Evolutionary conservation across 2,113 vertebrate genomes (phyloP).

Genomic region (Mionectes macconnelli): DNA sequence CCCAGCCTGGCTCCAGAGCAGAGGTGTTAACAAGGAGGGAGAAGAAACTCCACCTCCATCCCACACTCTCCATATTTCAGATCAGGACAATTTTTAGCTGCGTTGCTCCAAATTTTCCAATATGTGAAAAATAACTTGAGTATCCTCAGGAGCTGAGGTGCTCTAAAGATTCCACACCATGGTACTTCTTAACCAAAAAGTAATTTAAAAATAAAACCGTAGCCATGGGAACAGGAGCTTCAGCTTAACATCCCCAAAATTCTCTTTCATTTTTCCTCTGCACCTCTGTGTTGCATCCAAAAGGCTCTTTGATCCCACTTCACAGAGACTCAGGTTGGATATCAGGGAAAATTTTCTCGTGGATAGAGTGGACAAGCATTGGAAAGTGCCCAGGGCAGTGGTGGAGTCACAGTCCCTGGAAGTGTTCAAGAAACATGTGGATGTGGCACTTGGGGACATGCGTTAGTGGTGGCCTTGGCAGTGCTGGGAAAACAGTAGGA

Average conservation of each 20-base stretch:
- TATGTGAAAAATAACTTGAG: constrained; percentile 30
- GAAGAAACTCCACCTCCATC: neutral
- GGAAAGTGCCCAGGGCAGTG: neutral
- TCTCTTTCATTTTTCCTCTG: neutral
- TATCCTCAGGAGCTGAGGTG: constrained; percentile 5
- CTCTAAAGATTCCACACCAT: neutral
- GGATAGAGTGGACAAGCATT: neutral
- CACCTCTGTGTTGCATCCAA: neutral
- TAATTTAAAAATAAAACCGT: constrained; percentile 60
- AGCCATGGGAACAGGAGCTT: constrained; percentile 46
- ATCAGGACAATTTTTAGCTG: constrained; percentile 11
- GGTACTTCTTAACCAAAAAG: constrained; percentile 16
- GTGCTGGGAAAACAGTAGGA: neutral
- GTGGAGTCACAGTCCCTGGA: neutral
- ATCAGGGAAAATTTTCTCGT: neutral
- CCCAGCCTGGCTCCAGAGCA: neutral
- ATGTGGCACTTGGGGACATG: neutral
- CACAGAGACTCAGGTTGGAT: neutral
- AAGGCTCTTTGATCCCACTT: neutral
- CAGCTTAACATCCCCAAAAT: neutral
- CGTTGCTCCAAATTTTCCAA: neutral
- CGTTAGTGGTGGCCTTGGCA: neutral
- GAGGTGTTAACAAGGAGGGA: neutral
- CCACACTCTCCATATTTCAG: neutral
- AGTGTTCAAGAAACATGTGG: neutral